Percentiles rank a stretch among this genome's conserved stretches.
Conservation (phyloP, 2,113 vertebrate genomes). For the Apteryx owenii region DNA sequence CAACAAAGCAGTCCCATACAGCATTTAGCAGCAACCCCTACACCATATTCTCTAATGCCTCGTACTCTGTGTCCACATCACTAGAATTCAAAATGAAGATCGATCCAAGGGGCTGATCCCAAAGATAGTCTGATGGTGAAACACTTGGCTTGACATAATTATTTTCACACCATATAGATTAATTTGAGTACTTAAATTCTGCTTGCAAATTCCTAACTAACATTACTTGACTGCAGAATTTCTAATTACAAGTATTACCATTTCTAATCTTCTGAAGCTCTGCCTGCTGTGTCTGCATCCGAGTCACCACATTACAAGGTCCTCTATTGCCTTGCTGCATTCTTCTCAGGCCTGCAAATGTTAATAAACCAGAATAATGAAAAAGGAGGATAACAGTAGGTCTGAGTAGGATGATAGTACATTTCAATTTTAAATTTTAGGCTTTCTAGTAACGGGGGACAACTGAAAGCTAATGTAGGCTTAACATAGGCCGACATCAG, state of each 20-base stretch:
- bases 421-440: neutral
- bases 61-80: rapidly evolving
- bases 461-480: neutral
- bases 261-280: slow-evolving; percentile 34
- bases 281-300: neutral
- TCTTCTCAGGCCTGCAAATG: neutral
- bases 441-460: neutral
- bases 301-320: neutral
- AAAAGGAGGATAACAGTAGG: neutral
- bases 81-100: neutral
- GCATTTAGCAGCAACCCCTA: neutral
- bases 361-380: neutral
- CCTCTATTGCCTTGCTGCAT: neutral
- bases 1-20: neutral
- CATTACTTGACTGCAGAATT: neutral
- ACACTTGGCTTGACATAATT: slow-evolving; percentile 7
- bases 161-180: slow-evolving; percentile 24
- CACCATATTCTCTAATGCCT: neutral
- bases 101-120: neutral
- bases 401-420: neutral
- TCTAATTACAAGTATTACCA: slow-evolving; percentile 19
- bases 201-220: neutral
- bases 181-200: slow-evolving; percentile 32
- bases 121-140: neutral
- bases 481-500: neutral